A percentile compares a stretch with the other conserved stretches of the same genome.
These are phyloP conservation scores for Bryconaethiops microstoma DNA, from an alignment of 2,797 vertebrate species.

Conservation along the genomic window DNA sequence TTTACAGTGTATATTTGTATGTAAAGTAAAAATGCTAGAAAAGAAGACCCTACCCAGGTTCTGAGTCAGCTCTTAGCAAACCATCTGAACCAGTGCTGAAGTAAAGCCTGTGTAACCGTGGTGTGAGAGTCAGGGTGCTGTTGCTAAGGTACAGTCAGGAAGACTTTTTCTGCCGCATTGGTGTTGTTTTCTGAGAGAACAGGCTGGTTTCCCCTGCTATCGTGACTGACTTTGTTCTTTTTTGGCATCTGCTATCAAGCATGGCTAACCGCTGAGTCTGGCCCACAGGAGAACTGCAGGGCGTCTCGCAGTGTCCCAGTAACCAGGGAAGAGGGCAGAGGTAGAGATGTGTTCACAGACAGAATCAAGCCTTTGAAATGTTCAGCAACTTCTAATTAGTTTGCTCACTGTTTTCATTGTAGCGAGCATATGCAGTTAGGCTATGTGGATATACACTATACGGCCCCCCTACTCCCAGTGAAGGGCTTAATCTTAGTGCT, in stretches of 20 bases:
- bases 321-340: conserved; percentile 15
- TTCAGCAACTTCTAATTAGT: background rate
- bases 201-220: background rate
- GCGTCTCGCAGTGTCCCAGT: background rate
- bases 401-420: background rate
- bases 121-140: conserved; percentile 14
- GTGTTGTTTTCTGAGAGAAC: background rate
- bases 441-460: too few species aligned
- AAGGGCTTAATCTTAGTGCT: too few species aligned
- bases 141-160: background rate
- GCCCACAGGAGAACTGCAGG: conserved; percentile 26
- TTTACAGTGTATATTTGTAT: too few species aligned
- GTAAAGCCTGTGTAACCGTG: background rate
- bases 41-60: too few species aligned
- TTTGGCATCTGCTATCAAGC: conserved; percentile 27
- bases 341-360: background rate
- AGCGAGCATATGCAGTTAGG: too few species aligned
- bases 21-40: too few species aligned
- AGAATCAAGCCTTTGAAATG: conserved; percentile 7
- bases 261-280: conserved; percentile 19
- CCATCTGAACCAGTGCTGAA: background rate
- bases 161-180: conserved; percentile 21
- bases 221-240: conserved; percentile 33
- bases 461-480: too few species aligned
- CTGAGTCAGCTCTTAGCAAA: background rate